phyloP scores from a whole-genome alignment of 2,113 vertebrate species.

The Heptranchias perlo region DNA sequence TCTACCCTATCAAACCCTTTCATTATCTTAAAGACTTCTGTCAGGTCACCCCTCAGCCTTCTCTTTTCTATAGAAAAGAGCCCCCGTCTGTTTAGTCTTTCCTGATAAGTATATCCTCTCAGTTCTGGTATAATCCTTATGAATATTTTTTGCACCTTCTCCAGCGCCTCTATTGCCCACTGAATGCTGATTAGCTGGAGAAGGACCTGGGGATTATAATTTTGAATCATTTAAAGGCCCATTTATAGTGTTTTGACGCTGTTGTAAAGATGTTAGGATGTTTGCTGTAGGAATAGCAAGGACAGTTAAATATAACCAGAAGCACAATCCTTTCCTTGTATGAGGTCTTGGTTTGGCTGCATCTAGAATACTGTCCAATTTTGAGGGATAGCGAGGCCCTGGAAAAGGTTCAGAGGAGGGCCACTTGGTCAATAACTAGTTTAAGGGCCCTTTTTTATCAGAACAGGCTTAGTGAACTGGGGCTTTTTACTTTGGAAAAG shows the following conservation, averaged over 20 bases:
- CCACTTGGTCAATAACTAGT: neutral
- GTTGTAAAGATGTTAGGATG: neutral
- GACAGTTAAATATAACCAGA: neutral
- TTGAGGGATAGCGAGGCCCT: neutral
- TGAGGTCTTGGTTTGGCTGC: neutral
- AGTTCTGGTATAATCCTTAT: too few relatives aligned
- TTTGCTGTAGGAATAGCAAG: too few relatives aligned
- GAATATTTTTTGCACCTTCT: too few relatives aligned
- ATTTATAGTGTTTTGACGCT: neutral
- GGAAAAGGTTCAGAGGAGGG: too few relatives aligned
- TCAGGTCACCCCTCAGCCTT: too few relatives aligned
- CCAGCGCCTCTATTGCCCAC: too few relatives aligned
- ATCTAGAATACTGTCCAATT: neutral
- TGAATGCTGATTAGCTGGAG: neutral
- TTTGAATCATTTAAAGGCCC: neutral
- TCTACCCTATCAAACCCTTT: too few relatives aligned
- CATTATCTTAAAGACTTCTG: too few relatives aligned
- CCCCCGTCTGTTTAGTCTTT: too few relatives aligned
- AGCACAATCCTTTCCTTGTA: neutral
- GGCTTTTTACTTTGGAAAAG: neutral
- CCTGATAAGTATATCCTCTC: too few relatives aligned
- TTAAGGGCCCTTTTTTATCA: neutral
- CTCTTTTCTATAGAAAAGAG: too few relatives aligned
- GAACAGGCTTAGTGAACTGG: neutral
- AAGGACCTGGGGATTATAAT: neutral